These are phyloP conservation scores for Lepidocyrtinus sp. DNA, from an alignment of 2,888 invertebrate genomes.

Conservation along the genomic window DNA sequence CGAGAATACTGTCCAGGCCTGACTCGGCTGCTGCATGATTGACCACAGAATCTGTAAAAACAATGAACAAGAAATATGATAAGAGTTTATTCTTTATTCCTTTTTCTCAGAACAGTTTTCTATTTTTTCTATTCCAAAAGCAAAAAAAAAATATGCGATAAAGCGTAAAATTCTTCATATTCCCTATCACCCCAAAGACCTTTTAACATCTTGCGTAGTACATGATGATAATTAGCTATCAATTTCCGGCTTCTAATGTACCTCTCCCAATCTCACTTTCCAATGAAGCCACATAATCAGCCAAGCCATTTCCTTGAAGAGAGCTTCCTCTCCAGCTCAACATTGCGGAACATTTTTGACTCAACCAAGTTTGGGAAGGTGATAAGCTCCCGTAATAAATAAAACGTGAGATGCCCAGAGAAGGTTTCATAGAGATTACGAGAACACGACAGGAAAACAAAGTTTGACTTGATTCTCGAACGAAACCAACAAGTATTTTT, in stretches of 20 bases:
- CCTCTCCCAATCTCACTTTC: slow-evolving; percentile 9
- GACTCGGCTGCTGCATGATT: slow-evolving; percentile 68
- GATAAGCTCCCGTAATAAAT: slow-evolving; percentile 64
- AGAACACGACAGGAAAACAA: slow-evolving; percentile 20
- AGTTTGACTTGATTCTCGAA: neutral
- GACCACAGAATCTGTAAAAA: slow-evolving; percentile 68
- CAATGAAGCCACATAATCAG: neutral
- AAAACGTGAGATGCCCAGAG: slow-evolving; percentile 5
- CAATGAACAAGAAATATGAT: slow-evolving; percentile 26
- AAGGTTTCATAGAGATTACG: neutral
- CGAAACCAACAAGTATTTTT: slow-evolving; percentile 12
- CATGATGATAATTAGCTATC: slow-evolving; percentile 54
- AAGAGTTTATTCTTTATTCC: neutral
- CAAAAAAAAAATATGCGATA: neutral
- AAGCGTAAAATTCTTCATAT: neutral
- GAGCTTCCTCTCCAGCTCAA: neutral
- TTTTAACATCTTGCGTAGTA: no score
- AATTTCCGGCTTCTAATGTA: slow-evolving; percentile 45
- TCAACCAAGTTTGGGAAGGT: slow-evolving; percentile 54
- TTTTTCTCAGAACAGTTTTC: no score
- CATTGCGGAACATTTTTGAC: neutral
- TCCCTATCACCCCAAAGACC: neutral
- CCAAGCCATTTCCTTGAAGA: slow-evolving; percentile 2
- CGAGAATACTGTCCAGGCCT: slow-evolving; percentile 65
- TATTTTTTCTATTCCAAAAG: no score